phyloP scores from a whole-genome alignment of 1,140 invertebrate species.

The Aphis gossypii region DNA sequence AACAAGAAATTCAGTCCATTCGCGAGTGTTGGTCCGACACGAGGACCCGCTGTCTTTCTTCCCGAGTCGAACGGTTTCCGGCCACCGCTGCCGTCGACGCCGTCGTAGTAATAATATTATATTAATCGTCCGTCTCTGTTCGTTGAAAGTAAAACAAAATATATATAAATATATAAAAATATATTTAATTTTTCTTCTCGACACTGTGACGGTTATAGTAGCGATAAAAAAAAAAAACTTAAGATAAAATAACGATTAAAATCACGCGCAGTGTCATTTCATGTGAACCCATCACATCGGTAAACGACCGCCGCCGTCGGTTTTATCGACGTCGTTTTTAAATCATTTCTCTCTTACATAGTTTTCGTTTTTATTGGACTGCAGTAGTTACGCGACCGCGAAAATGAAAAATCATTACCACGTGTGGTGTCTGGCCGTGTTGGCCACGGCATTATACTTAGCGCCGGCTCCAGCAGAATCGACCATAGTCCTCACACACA shows the following conservation, averaged over 20 bases:
- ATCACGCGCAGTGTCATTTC: background rate
- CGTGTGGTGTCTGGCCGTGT: conserved; percentile 34
- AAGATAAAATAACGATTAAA: background rate
- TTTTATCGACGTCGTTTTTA: background rate
- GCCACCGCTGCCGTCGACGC: background rate
- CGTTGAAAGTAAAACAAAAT: conserved; percentile 5
- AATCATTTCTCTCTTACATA: background rate
- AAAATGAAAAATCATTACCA: conserved; percentile 23
- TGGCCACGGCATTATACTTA: background rate
- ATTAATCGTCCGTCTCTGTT: background rate
- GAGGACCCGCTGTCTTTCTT: conserved; percentile 42
- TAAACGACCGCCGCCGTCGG: background rate
- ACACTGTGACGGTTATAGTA: background rate
- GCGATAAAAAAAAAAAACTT: background rate
- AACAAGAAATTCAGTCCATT: conserved; percentile 53
- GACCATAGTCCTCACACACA: conserved; percentile 48
- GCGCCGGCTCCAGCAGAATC: conserved; percentile 22
- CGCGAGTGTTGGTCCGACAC: conserved; percentile 55
- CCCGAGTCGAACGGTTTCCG: background rate
- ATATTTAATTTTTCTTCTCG: background rate
- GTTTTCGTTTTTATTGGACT: conserved; percentile 12
- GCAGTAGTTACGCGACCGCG: background rate
- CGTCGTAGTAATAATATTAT: background rate
- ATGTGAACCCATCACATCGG: background rate
- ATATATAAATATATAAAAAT: background rate